Evolutionary conservation across 2,113 vertebrate species (phyloP).

Genomic region (Notarius quadriscutis): DNA sequence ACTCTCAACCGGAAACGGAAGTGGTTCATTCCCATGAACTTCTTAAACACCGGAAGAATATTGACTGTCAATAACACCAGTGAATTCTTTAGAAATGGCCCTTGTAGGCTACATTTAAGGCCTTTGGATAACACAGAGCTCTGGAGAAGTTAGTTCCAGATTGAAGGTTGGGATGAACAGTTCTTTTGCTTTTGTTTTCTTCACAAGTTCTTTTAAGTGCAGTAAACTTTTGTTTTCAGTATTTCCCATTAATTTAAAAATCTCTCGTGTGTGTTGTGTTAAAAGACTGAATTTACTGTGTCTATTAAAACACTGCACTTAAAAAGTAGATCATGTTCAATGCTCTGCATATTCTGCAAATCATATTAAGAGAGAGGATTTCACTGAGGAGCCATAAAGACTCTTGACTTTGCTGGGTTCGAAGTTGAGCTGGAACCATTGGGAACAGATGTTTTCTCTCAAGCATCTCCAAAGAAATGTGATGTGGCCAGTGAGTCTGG

Average conservation of each 20-base stretch:
- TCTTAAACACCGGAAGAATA: background rate
- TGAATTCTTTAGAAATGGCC: background rate
- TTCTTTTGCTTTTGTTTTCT: background rate
- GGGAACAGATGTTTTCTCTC: no score
- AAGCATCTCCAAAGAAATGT: background rate
- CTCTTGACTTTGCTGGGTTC: background rate
- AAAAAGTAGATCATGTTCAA: background rate
- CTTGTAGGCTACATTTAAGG: background rate
- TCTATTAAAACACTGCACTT: background rate
- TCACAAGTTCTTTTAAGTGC: background rate
- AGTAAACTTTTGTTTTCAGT: background rate
- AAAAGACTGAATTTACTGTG: background rate
- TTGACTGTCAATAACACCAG: background rate
- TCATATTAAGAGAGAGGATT: background rate
- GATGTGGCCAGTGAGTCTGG: background rate
- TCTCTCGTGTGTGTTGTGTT: background rate
- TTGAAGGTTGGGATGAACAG: background rate
- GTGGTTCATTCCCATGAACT: no score
- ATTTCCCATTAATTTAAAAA: constrained; percentile 1
- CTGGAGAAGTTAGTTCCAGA: background rate
- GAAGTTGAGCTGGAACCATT: background rate
- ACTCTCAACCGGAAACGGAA: no score
- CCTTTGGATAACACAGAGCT: background rate
- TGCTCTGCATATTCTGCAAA: background rate
- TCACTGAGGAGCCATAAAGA: background rate